Percentiles rank a stretch among this genome's conserved stretches.
Evolutionary conservation across 2,888 invertebrate species (phyloP).

Genomic region (Eilema depressum): DNA sequence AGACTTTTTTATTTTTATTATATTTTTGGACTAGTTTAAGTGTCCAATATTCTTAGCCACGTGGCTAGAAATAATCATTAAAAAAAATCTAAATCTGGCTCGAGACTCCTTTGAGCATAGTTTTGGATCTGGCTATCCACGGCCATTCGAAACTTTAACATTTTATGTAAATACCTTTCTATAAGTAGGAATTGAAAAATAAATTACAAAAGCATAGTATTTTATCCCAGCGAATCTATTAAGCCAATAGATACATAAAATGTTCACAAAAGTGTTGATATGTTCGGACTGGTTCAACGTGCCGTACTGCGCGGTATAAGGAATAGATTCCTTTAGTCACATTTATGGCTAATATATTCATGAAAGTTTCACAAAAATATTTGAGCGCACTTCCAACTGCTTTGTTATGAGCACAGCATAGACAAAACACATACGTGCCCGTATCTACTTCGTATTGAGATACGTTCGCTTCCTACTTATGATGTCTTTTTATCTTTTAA

Average conservation of each 20-base stretch:
- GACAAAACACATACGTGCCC: conserved; percentile 63
- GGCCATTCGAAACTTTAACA: too few species aligned
- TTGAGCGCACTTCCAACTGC: conserved; percentile 72
- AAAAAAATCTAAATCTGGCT: too few species aligned
- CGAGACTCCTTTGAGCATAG: too few species aligned
- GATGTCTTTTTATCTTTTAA: conserved; percentile 45
- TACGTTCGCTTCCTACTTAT: conserved; percentile 52
- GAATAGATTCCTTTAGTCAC: conserved; percentile 85
- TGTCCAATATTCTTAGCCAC: too few species aligned
- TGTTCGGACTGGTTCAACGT: conserved; percentile 26
- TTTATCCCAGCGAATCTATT: neutral
- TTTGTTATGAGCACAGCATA: conserved; percentile 71
- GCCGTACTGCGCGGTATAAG: conserved; percentile 57
- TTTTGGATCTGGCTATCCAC: too few species aligned
- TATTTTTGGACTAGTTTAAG: too few species aligned
- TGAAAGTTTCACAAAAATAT: conserved; percentile 85
- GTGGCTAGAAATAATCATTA: too few species aligned
- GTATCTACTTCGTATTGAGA: conserved; percentile 62
- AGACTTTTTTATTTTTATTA: neutral
- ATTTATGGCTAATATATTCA: conserved; percentile 87
- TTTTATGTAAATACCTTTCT: neutral
- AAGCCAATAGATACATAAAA: neutral
- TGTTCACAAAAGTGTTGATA: conserved; percentile 21
- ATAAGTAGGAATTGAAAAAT: neutral
- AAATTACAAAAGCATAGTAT: too few species aligned